phyloP scores from a whole-genome alignment of 2,888 invertebrate genomes.

The Dexiosoma caninum region DNA sequence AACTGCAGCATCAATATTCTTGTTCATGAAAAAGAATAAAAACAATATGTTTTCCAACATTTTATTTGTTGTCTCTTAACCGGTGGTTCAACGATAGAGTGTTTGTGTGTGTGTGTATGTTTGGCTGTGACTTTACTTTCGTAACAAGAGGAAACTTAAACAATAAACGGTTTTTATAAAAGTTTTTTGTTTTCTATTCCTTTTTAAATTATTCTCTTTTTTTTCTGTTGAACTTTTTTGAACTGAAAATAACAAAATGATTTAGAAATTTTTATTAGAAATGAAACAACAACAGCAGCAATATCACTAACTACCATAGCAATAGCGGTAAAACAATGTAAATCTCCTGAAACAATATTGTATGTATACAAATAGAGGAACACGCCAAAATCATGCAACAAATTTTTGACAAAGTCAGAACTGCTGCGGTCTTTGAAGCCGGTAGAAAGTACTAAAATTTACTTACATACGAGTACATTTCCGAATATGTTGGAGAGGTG shows the following conservation, averaged over 20 bases:
- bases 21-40: conserved; percentile 46
- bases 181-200: background rate
- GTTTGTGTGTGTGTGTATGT: background rate
- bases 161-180: conserved; percentile 1
- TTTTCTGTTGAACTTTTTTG: conserved; percentile 31
- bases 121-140: conserved; percentile 1
- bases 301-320: conserved; percentile 13
- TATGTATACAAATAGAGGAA: background rate
- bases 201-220: conserved; percentile 12
- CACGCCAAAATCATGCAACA: background rate
- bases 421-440: background rate
- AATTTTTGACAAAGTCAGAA: background rate
- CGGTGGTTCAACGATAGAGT: too few relatives aligned
- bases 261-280: conserved; percentile 54
- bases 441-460: too few relatives aligned
- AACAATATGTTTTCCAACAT: conserved; percentile 57
- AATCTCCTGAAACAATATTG: conserved; percentile 26
- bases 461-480: too few relatives aligned
- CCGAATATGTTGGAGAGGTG: too few relatives aligned
- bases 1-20: conserved; percentile 17
- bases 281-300: conserved; percentile 13
- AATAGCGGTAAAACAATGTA: conserved; percentile 1
- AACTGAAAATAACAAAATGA: conserved; percentile 40
- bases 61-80: conserved; percentile 4
- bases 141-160: conserved; percentile 13